Conservation (phyloP, 1,140 invertebrate genomes). For the Galleria mellonella region DNA sequence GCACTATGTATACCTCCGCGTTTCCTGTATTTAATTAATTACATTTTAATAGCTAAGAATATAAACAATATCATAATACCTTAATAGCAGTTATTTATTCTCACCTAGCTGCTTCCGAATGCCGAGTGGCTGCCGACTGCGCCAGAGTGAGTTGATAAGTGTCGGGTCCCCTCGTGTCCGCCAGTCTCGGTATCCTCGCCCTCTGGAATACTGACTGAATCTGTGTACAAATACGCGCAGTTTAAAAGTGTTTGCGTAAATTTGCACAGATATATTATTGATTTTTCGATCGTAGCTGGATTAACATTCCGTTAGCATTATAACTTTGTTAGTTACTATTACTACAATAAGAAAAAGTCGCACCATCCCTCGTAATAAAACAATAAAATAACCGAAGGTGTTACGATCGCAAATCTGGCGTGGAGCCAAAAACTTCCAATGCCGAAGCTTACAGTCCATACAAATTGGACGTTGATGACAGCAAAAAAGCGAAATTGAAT, state of each 20-base stretch:
- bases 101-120: slow-evolving; percentile 79
- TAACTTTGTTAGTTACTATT: slow-evolving; percentile 15
- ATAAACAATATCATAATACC: too few species aligned
- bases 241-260: too few species aligned
- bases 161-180: slow-evolving; percentile 78
- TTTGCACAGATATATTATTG: background rate
- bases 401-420: slow-evolving; percentile 39
- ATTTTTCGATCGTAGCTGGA: background rate
- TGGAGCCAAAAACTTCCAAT: slow-evolving; percentile 45
- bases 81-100: slow-evolving; percentile 1
- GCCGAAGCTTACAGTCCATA: slow-evolving; percentile 50
- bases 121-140: slow-evolving; percentile 80
- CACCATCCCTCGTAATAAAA: slow-evolving; percentile 33
- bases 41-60: too few species aligned
- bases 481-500: slow-evolving; percentile 72
- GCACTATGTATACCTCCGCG: slow-evolving; percentile 82
- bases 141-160: slow-evolving; percentile 80
- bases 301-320: slow-evolving; percentile 10
- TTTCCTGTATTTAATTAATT: slow-evolving; percentile 71
- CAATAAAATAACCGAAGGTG: slow-evolving; percentile 40
- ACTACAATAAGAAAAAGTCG: slow-evolving; percentile 22
- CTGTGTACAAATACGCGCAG: slow-evolving; percentile 47
- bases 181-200: slow-evolving; percentile 79
- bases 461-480: slow-evolving; percentile 44
- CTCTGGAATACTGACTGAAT: slow-evolving; percentile 76